Evolutionary conservation across 2,113 vertebrate genomes (phyloP), one percentile per base, ranked within the genome.

Genomic region (Drymodes brunneopygia): DNA sequence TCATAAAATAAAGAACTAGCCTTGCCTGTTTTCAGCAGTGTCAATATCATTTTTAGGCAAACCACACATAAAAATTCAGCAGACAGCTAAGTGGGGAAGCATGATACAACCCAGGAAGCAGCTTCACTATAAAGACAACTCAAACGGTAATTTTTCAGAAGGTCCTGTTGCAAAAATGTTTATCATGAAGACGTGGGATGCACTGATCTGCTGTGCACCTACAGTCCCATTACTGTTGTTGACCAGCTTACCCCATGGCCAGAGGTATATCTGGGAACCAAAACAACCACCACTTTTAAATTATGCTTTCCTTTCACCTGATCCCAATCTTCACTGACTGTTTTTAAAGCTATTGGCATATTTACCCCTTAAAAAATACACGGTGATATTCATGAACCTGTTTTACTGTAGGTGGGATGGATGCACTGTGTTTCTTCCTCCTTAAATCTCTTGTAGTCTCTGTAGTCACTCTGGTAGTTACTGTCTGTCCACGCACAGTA

Each of bases 331-430:
- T 69, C 65, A 77, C 31, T 77, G 38, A 62, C 74, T 91, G 64
- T 62, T 83, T 57, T 87, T 83, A 97, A 95, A 94, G 29, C 51
- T 82, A n/a, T 40, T 93, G 81, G 51, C 27, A 69, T 81, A 53
- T 58, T 62, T 70, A 12, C 45, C 50, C 79, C 40, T 40, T 44
- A 53, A 72, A 17, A 15, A 40, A 15, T 5, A 57, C 47, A 40
- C 10, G 91, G 56, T 12, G 61, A 25, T 47, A 51, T 69, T 86
- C 25, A 31, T 27, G 48, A 83, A 12, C 4, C 12, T 64, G 3
- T 25, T 33, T 15, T 42, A 21, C 11, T 92, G 15, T 19, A 72
- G 44, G 40, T 70, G 67, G 69, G 36, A 93, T 51, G 69, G 36
- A 93, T 48, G 42, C 12, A 71, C 36, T 71, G 1, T 33, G 64